Base-by-base conservation (phyloP, 2,888 invertebrate genomes). In the Leptothorax acervorum region DNA sequence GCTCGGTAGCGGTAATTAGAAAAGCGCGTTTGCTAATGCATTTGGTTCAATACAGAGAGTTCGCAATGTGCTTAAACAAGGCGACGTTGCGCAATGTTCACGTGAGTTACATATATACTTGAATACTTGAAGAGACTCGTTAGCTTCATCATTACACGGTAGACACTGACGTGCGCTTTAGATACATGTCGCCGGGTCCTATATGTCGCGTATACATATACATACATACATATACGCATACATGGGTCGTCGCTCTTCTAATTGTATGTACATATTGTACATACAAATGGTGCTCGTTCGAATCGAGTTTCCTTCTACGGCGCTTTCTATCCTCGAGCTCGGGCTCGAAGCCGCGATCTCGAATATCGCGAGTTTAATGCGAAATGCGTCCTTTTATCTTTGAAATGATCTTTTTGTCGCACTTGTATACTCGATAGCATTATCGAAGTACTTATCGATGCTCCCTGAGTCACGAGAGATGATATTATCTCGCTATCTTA, bases 91-190 rank as follows among this genome's bases (percentile, higher is more conserved):
- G 89, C 79, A 89, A 89, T 74, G 62, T 68, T 51, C 31, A 18
- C 85, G 85, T 63, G 84, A 81, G 85, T 86, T 89, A 85, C 79
- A 71, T 45, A 62, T 55, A 83, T 83, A 87, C 1, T 12, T 23
- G 11, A 3, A 15, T 70, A 87, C 84, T 83, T 35, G 87, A 85
- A 85, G 87, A 87, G 87, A 82, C 89, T 90, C 88, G 88, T 90
- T 90, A 90, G 85, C 89, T 89, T 90, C 86, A 89, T 90, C 90
- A 86, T 89, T 85, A 79, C 28, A 51, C 35, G 42, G 23, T 63
- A 51, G 82, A 73, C 73, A 71, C 57, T 83, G 45, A 85, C 53
- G 83, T 55, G 23, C 23, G 23, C 4, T 60, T 35, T 63, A 81
- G 63, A 78, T 62, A 66, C 23, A 6, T 35, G 35, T n/a, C 35